Conservation (phyloP, 2,888 invertebrate species). For the Seladonia tumulorum region DNA sequence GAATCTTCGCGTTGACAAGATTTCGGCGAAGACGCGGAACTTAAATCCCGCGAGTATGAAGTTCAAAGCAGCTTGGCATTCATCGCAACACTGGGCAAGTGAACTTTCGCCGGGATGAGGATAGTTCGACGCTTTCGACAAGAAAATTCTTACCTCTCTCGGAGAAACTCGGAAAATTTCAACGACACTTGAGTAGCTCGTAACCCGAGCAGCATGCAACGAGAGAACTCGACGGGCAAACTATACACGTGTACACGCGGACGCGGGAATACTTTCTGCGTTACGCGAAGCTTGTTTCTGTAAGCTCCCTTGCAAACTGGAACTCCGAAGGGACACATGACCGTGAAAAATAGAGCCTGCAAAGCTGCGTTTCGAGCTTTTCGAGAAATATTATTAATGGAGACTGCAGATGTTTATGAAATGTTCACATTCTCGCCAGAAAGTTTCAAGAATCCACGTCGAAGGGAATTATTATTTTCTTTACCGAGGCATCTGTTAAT, state of each 20-base stretch:
- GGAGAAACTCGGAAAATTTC: conserved; percentile 24
- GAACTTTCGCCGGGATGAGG: conserved; percentile 3
- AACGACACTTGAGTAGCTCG: conserved; percentile 29
- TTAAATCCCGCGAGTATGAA: background rate
- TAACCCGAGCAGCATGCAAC: conserved; percentile 33
- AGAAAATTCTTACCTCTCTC: conserved; percentile 28
- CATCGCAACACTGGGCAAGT: background rate
- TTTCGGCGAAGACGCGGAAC: background rate
- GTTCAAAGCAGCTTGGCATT: background rate
- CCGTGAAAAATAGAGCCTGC: conserved; percentile 17
- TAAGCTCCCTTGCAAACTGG: conserved; percentile 7
- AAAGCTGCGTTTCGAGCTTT: background rate
- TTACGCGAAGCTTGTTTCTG: conserved; percentile 24
- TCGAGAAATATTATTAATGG: conserved; percentile 6
- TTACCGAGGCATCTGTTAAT: background rate
- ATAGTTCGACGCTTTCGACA: conserved; percentile 21
- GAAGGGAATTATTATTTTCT: background rate
- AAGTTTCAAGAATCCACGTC: background rate
- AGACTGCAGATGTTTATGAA: background rate
- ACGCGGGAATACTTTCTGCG: conserved; percentile 11
- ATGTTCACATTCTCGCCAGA: background rate
- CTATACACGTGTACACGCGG: conserved; percentile 10
- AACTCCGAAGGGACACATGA: conserved; percentile 16
- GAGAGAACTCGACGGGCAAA: conserved; percentile 24
- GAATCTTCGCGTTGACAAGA: background rate